Evolutionary conservation across 1,140 invertebrate genomes (phyloP).

Genomic region (Drosophila kanapiae): DNA sequence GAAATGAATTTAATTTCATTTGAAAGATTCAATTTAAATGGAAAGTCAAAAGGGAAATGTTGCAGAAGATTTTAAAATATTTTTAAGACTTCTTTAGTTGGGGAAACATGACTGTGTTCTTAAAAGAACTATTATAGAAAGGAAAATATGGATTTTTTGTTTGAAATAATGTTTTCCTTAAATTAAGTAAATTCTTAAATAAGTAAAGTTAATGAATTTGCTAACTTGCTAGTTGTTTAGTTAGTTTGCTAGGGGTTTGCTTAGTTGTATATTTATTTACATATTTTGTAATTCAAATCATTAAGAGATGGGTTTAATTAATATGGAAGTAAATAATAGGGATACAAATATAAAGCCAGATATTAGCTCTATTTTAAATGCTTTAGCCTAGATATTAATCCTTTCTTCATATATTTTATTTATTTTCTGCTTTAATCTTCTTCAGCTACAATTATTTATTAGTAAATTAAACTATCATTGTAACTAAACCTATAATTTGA

Average conservation of each 20-base stretch:
- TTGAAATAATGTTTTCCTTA: not conserved
- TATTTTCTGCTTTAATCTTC: not conserved
- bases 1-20: conserved; percentile 39
- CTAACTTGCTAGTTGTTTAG: no score
- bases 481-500: not conserved
- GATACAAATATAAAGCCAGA: not conserved
- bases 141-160: not conserved
- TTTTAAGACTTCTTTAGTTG: not conserved
- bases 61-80: no score
- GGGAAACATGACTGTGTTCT: not conserved
- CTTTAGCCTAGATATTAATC: no score
- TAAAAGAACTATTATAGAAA: not conserved
- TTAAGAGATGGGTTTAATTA: not conserved
- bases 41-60: not conserved
- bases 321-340: not conserved
- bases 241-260: no score
- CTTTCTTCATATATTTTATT: not conserved
- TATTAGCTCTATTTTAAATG: not conserved
- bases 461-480: not conserved
- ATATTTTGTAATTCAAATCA: not conserved
- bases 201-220: no score
- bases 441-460: not conserved
- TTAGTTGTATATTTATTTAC: no score
- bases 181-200: no score
- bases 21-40: conserved; percentile 22